A percentile compares a stretch with the other conserved stretches of the same genome.
phyloP scores from a whole-genome alignment of 2,113 vertebrate genomes.

The Chionomys nivalis region DNA sequence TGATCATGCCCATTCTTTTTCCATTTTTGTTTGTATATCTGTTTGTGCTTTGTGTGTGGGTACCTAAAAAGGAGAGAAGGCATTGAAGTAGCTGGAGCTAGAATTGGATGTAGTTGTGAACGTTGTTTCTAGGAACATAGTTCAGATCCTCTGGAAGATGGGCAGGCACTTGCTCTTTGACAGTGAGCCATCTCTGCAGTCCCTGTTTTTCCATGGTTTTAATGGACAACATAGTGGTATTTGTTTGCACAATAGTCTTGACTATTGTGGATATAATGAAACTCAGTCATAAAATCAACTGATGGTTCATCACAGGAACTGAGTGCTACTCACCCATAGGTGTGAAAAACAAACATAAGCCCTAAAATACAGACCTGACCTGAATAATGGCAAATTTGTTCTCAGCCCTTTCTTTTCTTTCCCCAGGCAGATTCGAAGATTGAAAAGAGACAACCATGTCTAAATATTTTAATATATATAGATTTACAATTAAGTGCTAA shows the following conservation, averaged over 20 bases:
- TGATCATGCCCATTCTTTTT: neutral
- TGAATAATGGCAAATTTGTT: neutral
- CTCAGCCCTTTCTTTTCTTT: neutral
- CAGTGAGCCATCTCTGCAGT: neutral
- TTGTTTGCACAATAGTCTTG: constrained; percentile 32
- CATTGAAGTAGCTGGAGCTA: neutral
- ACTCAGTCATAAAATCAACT: neutral
- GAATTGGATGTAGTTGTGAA: neutral
- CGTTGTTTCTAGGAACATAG: neutral
- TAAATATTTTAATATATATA: constrained; percentile 39
- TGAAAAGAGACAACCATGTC: constrained; percentile 11
- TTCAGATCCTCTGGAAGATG: neutral
- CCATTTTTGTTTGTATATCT: neutral
- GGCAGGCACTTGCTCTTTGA: no score
- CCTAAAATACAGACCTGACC: neutral
- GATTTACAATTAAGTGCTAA: constrained; percentile 50
- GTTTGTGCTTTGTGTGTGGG: neutral
- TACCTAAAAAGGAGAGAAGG: neutral
- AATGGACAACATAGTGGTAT: neutral
- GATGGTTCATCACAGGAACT: neutral
- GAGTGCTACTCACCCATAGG: neutral
- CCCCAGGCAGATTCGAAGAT: neutral
- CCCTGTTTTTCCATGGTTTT: neutral
- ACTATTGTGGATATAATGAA: neutral
- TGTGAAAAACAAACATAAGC: neutral